Base-by-base conservation (phyloP, 2,888 invertebrate species). In the Bombylius major region DNA sequence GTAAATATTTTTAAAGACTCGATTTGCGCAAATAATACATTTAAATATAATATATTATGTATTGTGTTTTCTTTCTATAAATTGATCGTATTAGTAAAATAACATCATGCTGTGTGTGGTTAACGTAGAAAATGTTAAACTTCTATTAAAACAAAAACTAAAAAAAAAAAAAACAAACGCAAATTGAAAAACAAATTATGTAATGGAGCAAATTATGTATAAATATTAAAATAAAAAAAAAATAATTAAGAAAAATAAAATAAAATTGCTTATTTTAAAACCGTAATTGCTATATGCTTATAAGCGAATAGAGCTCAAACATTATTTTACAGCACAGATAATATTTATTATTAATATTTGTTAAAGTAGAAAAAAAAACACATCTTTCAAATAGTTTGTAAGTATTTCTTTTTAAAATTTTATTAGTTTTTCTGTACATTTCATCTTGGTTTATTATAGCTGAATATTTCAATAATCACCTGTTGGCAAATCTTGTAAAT, bases 401-500 rank as follows among this genome's bases (percentile, higher is more conserved):
- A 36, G 9, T 36, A 8, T 36, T 45, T 36, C 23, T 56, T 56
- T 49, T 56, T 47, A 49, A 49, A 50, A 31, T 34, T 23, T 48
- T 14, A 14, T 8, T 39, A 46, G 5, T 52, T 33, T 33, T 46
- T 52, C 46, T 34, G 11, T 52, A 9, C 12, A 7, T 11, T 52
- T 56, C 31, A 42, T 50, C 44, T 36, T 50, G 14, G 11, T 50
- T 50, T 51, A 34, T 50, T 36, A 39, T n/a, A 32, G 23, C 42
- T 51, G 5, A 44, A 31, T 51, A n/a, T 33, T 53, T 51, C 23
- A n/a, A 58, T 56, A 58, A 48, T 58, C 72, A 73, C 73, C 73
- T 73, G 73, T 65, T 56, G 64, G 65, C 59, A 73, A 64, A 56
- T 73, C 73, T 69, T 72, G 72, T 54, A 72, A 68, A 64, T 74